Evolutionary conservation across 2,113 vertebrate genomes (phyloP).

Genomic region (Esox niger): DNA sequence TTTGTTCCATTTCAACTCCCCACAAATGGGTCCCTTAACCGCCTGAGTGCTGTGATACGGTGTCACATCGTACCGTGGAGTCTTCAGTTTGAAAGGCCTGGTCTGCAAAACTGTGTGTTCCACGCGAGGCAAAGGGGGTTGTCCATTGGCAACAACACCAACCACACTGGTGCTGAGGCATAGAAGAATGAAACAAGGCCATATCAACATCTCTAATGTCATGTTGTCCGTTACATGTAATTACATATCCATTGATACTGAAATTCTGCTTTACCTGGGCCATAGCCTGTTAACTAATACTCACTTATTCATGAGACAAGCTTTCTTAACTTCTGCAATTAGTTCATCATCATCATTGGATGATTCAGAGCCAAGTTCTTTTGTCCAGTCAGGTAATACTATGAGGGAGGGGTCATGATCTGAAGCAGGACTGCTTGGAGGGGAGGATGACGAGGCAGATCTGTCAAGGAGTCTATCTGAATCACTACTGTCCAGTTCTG

Average conservation of each 20-base stretch:
- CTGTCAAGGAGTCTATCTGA: no score
- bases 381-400: slow-evolving; percentile 4
- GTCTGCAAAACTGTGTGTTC: neutral
- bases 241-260: no score
- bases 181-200: slow-evolving; percentile 7
- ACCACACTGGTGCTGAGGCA: neutral
- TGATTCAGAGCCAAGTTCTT: neutral
- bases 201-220: neutral
- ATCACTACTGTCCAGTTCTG: neutral
- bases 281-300: no score
- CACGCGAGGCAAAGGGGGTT: neutral
- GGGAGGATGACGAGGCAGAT: no score
- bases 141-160: neutral
- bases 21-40: no score
- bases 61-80: slow-evolving; percentile 51
- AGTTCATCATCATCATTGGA: neutral
- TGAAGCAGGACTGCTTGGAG: no score
- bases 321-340: neutral
- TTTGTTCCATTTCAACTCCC: no score
- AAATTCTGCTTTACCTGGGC: no score
- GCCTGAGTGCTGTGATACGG: no score
- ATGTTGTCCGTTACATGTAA: neutral
- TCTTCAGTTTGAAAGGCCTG: slow-evolving; percentile 48
- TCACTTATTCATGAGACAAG: no score
- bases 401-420: no score